Evolutionary conservation across 2,888 invertebrate species (phyloP).

Genomic region (Eurois occulta): DNA sequence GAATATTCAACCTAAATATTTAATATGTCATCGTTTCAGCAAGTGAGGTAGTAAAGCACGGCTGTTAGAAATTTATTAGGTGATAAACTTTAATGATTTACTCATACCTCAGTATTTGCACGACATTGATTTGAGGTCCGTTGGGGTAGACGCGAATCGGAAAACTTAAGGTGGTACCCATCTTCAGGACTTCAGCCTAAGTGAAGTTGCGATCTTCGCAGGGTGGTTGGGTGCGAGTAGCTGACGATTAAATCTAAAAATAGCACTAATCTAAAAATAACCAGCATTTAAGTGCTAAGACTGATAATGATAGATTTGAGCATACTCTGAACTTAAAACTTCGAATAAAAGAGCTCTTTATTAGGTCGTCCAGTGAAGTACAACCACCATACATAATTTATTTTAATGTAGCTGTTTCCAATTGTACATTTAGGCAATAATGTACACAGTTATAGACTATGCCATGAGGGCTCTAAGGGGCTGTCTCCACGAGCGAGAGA

Average conservation of each 20-base stretch:
- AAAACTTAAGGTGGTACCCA: background rate
- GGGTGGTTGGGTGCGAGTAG: background rate
- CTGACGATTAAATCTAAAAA: too few relatives aligned
- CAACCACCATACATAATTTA: background rate
- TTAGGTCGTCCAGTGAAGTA: background rate
- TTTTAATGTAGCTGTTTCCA: background rate
- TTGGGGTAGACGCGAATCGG: background rate
- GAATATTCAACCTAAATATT: slow-evolving; percentile 3
- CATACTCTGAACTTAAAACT: background rate
- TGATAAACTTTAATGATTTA: slow-evolving; percentile 87
- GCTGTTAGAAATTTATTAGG: slow-evolving; percentile 62
- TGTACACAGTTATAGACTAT: background rate
- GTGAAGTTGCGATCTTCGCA: background rate
- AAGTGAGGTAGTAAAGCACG: slow-evolving; percentile 5
- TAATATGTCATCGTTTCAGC: slow-evolving; percentile 5
- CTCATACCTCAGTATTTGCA: slow-evolving; percentile 25
- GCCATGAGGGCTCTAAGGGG: background rate
- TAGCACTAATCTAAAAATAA: too few relatives aligned
- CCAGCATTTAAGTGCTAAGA: too few relatives aligned
- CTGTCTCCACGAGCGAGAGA: too few relatives aligned
- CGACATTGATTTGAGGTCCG: slow-evolving; percentile 1
- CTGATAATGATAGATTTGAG: background rate
- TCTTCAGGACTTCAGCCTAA: background rate
- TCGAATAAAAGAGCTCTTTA: background rate
- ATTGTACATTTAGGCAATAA: background rate